phyloP scores from a whole-genome alignment of 2,888 invertebrate genomes.

The Lutraria lutraria region DNA sequence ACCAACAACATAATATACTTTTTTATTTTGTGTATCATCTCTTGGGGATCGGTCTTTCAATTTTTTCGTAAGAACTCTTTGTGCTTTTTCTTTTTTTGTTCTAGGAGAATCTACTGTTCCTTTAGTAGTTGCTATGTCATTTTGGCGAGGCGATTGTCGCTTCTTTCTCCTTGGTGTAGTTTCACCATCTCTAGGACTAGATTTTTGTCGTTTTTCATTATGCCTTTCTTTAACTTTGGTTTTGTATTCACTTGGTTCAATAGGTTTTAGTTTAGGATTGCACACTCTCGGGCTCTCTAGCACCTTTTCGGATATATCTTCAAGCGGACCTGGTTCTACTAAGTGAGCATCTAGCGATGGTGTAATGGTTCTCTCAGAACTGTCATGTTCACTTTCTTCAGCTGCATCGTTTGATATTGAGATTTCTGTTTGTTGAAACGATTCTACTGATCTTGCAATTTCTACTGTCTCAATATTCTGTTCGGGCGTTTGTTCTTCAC shows the following conservation, averaged over 20 bases:
- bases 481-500: not conserved
- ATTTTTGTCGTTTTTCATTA: not conserved
- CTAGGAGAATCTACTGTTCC: not conserved
- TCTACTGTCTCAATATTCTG: not conserved
- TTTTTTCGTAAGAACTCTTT: constrained; percentile 35
- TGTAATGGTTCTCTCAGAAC: constrained; percentile 44
- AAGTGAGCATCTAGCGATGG: constrained; percentile 48
- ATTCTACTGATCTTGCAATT: constrained; percentile 37
- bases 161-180: constrained; percentile 1
- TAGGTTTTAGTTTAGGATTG: constrained; percentile 20
- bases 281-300: constrained; percentile 5
- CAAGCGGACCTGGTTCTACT: not conserved
- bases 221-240: not conserved
- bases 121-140: not conserved
- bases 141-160: not conserved
- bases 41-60: constrained; percentile 32
- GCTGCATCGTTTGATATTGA: constrained; percentile 36
- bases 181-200: not conserved
- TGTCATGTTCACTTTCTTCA: constrained; percentile 40
- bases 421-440: constrained; percentile 29
- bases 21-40: constrained; percentile 15
- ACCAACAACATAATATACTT: constrained; percentile 52
- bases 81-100: constrained; percentile 35
- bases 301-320: not conserved
- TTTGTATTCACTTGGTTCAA: constrained; percentile 4